Evolutionary conservation across 1,140 invertebrate genomes (phyloP).

Genomic region (Hycleus cichorii): DNA sequence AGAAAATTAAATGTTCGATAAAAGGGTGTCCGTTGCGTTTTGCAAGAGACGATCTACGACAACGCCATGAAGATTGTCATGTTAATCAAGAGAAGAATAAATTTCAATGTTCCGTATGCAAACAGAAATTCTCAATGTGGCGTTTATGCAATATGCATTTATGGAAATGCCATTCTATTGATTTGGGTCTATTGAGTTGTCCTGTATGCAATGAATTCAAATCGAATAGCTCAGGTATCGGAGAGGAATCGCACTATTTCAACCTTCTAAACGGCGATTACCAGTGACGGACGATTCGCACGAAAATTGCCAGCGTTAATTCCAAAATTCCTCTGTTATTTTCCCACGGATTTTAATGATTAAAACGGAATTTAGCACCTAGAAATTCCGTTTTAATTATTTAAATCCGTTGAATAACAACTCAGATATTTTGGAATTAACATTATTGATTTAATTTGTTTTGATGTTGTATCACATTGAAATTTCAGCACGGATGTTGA

Average conservation of each 20-base stretch:
- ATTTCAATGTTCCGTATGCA: conserved; percentile 49
- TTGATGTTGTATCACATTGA: not conserved
- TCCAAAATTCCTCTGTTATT: not conserved
- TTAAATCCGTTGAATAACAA: no score
- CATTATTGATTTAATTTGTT: not conserved
- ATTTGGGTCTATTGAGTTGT: conserved; percentile 59
- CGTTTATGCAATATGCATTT: conserved; percentile 55
- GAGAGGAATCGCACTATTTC: no score
- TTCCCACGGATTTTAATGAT: no score
- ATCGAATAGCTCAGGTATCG: conserved; percentile 45
- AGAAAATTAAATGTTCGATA: conserved; percentile 40
- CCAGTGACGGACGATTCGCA: no score
- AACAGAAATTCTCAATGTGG: conserved; percentile 51
- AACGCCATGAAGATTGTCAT: conserved; percentile 47
- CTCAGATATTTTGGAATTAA: no score
- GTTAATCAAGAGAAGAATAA: conserved; percentile 36
- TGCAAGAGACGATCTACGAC: conserved; percentile 41
- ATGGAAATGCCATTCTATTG: conserved; percentile 58
- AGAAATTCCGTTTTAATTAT: no score
- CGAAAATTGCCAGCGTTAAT: not conserved
- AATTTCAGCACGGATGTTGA: conserved; percentile 18
- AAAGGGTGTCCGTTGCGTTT: conserved; percentile 48
- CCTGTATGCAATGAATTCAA: conserved; percentile 53
- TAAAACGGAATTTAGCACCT: no score
- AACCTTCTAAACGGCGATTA: no score